These are phyloP conservation scores for Suillia variegata DNA, from an alignment of 2,888 invertebrate genomes.

Conservation along the genomic window DNA sequence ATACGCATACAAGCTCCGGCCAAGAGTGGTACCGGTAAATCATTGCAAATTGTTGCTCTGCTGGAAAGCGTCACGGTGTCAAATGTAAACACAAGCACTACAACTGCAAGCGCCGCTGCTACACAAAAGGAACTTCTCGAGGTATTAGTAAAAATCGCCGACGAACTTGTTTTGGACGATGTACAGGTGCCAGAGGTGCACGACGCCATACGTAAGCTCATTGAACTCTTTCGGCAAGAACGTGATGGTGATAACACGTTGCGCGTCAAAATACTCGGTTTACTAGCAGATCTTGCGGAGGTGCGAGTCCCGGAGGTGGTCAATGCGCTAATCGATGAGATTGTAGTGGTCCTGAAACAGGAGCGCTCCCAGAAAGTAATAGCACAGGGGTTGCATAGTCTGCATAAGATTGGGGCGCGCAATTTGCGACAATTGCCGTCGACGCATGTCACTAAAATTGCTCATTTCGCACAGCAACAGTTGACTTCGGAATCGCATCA, in stretches of 20 bases:
- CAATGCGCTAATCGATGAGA: slow-evolving; percentile 54
- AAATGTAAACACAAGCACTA: background rate
- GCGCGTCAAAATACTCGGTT: slow-evolving; percentile 51
- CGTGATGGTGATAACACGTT: slow-evolving; percentile 50
- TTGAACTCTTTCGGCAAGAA: slow-evolving; percentile 55
- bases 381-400: slow-evolving; percentile 57
- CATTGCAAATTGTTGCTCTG: slow-evolving; percentile 38
- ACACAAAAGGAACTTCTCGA: slow-evolving; percentile 47
- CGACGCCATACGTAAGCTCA: slow-evolving; percentile 46
- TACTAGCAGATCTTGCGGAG: slow-evolving; percentile 51
- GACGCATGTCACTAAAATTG: slow-evolving; percentile 55
- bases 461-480: slow-evolving; percentile 56
- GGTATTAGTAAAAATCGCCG: slow-evolving; percentile 53
- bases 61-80: slow-evolving; percentile 37
- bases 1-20: slow-evolving; percentile 47
- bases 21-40: slow-evolving; percentile 32
- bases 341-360: slow-evolving; percentile 51
- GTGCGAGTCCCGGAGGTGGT: slow-evolving; percentile 47
- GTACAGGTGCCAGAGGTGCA: slow-evolving; percentile 45
- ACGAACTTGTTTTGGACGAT: slow-evolving; percentile 48
- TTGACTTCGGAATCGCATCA: slow-evolving; percentile 55
- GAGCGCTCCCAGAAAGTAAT: slow-evolving; percentile 60
- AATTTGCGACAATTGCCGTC: slow-evolving; percentile 44
- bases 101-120: background rate
- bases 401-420: slow-evolving; percentile 54